phyloP scores from a whole-genome alignment of 2,888 invertebrate genomes.

The Quadroppia sp. region DNA sequence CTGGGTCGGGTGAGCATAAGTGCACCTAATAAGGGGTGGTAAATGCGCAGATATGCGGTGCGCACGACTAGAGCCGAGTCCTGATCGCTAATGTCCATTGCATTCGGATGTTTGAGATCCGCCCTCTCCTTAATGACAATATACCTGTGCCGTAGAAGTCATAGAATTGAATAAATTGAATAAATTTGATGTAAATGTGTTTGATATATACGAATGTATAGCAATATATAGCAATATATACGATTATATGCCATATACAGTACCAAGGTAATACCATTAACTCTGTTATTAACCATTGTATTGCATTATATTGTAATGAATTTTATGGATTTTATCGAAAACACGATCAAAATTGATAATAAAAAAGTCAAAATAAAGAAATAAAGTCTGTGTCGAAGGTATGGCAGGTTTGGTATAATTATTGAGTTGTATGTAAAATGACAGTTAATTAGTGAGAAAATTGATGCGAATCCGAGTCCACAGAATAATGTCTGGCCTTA shows the following conservation, averaged over 20 bases:
- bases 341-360: no score
- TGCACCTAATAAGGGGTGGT: conserved; percentile 22
- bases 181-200: conserved; percentile 20
- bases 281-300: background rate
- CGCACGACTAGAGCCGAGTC: conserved; percentile 23
- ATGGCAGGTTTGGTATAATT: conserved; percentile 21
- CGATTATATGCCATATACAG: no score
- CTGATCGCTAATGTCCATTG: conserved; percentile 34
- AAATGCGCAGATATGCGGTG: conserved; percentile 16
- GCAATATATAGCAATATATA: background rate
- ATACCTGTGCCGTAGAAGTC: no score
- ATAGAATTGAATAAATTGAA: background rate
- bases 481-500: background rate
- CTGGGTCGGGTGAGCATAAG: conserved; percentile 32
- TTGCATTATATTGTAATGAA: conserved; percentile 1
- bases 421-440: conserved; percentile 33
- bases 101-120: conserved; percentile 21
- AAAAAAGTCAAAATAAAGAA: no score
- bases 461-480: conserved; percentile 25
- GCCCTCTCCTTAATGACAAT: conserved; percentile 28
- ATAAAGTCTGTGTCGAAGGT: background rate
- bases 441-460: conserved; percentile 36
- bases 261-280: no score
- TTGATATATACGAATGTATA: background rate
- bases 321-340: conserved; percentile 22